Evolutionary conservation across 2,888 invertebrate genomes (phyloP).

Genomic region (Pheosia gnoma): DNA sequence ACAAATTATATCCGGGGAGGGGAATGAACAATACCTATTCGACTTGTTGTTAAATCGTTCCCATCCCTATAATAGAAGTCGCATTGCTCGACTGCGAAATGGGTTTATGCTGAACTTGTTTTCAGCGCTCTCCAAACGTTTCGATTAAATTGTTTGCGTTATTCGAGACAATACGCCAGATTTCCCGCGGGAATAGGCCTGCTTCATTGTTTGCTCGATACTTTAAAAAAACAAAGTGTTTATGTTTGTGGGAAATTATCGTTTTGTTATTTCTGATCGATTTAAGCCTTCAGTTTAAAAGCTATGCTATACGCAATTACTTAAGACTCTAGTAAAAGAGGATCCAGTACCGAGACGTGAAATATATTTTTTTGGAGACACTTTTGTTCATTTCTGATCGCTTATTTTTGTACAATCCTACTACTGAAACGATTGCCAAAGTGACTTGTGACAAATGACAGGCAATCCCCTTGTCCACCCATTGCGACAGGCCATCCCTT

Average conservation of each 20-base stretch:
- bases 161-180: constrained; percentile 4
- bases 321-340: too few species aligned
- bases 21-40: not conserved
- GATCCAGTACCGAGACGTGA: too few species aligned
- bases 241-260: not conserved
- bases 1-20: not conserved
- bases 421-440: not conserved
- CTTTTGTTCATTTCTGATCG: too few species aligned
- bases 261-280: not conserved
- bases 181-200: constrained; percentile 1
- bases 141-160: constrained; percentile 7
- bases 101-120: constrained; percentile 4
- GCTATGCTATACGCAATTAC: too few species aligned
- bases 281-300: not conserved
- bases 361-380: too few species aligned
- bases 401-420: too few species aligned
- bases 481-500: not conserved
- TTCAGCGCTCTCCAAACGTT: not conserved
- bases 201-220: constrained; percentile 1
- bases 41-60: not conserved
- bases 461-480: not conserved
- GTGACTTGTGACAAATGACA: not conserved
- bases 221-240: not conserved
- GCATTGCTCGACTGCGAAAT: not conserved
- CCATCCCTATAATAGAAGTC: not conserved